Conservation (phyloP, 2,113 vertebrate species). For the Micronycteris hirsuta region DNA sequence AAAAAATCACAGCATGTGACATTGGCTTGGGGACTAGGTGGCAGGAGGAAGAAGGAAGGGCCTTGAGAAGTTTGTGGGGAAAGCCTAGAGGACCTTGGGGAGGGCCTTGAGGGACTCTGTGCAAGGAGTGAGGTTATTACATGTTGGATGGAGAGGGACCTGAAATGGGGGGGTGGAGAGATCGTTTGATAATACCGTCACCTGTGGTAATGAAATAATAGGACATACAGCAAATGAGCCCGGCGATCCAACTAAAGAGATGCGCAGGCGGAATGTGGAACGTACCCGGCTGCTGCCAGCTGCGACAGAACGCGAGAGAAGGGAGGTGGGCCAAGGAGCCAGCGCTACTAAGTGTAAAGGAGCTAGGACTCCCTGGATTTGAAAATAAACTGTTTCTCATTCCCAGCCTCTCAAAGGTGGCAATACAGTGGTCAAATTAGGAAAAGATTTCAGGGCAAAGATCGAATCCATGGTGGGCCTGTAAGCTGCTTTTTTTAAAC, state of each 20-base stretch:
- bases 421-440: not conserved
- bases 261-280: not conserved
- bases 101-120: not conserved
- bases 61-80: not conserved
- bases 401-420: not conserved
- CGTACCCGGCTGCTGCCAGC: not conserved
- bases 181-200: not conserved
- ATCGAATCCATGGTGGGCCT: not conserved
- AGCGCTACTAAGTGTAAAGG: not conserved
- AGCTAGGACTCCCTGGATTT: not conserved
- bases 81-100: not conserved
- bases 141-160: not conserved
- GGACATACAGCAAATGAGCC: not conserved
- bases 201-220: not conserved
- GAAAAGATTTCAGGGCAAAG: constrained; percentile 5
- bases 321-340: not conserved
- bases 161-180: not conserved
- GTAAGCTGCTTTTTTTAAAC: not conserved
- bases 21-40: not conserved
- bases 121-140: not conserved
- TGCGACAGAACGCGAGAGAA: not conserved
- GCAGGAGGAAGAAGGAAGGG: not conserved
- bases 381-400: not conserved
- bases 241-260: not conserved
- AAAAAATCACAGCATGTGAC: not conserved